These are phyloP conservation scores for Zingel zingel DNA, from an alignment of 2,113 vertebrate genomes.

Conservation along the genomic window DNA sequence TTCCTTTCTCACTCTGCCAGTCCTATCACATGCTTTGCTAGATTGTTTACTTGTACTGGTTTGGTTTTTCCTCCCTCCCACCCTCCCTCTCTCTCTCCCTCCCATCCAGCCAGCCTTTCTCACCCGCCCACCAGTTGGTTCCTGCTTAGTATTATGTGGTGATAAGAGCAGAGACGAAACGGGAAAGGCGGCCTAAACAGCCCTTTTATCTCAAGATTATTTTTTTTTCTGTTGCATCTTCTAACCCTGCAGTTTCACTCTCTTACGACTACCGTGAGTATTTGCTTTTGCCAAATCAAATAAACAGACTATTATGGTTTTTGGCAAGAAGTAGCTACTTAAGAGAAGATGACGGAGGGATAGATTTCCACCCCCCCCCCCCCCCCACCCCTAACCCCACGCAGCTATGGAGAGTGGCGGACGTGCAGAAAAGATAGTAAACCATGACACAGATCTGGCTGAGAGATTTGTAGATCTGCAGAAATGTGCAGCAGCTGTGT, in stretches of 20 bases:
- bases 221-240: slow-evolving; percentile 23
- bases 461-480: slow-evolving; percentile 7
- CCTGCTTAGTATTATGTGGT: slow-evolving; percentile 37
- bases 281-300: slow-evolving; percentile 22
- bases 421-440: slow-evolving; percentile 53
- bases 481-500: slow-evolving; percentile 1
- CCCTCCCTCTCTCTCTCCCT: slow-evolving; percentile 25
- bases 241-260: slow-evolving; percentile 17
- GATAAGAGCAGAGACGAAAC: slow-evolving; percentile 34
- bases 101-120: slow-evolving; percentile 22
- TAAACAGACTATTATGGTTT: slow-evolving; percentile 7
- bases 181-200: slow-evolving; percentile 7
- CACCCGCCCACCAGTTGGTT: slow-evolving; percentile 56
- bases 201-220: slow-evolving; percentile 27
- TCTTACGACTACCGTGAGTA: slow-evolving; percentile 74
- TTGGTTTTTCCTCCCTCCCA: slow-evolving; percentile 31
- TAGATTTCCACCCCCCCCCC: not conserved
- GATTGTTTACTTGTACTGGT: slow-evolving; percentile 71
- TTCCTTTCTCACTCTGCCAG: slow-evolving; percentile 24
- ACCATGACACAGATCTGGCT: slow-evolving; percentile 3
- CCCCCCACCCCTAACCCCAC: not conserved
- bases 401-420: slow-evolving; percentile 13
- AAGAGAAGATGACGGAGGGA: not conserved
- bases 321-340: not conserved
- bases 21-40: slow-evolving; percentile 52